Percentiles rank a stretch among this genome's conserved stretches.
Evolutionary conservation across 2,113 vertebrate genomes (phyloP).

Genomic region (Numenius arquata): DNA sequence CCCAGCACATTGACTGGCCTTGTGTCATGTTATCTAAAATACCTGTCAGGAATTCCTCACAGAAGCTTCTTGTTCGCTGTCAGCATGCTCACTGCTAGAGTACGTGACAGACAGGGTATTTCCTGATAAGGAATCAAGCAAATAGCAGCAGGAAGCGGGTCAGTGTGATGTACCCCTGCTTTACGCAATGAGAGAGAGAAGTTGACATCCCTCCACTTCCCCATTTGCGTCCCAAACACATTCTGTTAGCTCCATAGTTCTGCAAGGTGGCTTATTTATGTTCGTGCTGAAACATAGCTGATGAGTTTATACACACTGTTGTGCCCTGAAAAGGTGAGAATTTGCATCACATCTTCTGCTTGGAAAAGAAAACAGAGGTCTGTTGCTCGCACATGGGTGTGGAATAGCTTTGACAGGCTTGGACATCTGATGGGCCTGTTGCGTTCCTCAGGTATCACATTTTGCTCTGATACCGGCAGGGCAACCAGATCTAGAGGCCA

Average conservation of each 20-base stretch:
- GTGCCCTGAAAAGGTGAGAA: background rate
- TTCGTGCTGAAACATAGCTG: rapidly evolving
- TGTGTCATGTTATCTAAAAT: background rate
- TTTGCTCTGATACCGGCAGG: background rate
- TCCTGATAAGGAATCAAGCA: background rate
- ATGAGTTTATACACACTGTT: background rate
- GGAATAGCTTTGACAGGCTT: background rate
- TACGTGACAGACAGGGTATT: background rate
- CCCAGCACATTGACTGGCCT: too few species aligned
- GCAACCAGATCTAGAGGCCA: background rate
- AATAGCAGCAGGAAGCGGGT: background rate
- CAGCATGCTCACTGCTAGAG: background rate
- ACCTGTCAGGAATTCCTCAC: background rate
- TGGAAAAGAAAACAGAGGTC: background rate
- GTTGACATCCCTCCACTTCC: background rate
- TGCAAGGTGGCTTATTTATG: background rate
- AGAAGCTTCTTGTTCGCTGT: background rate
- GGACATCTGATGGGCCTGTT: background rate
- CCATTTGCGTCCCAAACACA: background rate
- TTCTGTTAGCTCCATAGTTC: background rate
- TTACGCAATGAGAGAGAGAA: background rate
- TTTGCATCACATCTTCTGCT: background rate
- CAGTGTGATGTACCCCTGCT: background rate
- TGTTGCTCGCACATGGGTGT: rapidly evolving
- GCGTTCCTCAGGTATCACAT: rapidly evolving